phyloP scores from a whole-genome alignment of 2,888 invertebrate genomes.

The Rotaria socialis region DNA sequence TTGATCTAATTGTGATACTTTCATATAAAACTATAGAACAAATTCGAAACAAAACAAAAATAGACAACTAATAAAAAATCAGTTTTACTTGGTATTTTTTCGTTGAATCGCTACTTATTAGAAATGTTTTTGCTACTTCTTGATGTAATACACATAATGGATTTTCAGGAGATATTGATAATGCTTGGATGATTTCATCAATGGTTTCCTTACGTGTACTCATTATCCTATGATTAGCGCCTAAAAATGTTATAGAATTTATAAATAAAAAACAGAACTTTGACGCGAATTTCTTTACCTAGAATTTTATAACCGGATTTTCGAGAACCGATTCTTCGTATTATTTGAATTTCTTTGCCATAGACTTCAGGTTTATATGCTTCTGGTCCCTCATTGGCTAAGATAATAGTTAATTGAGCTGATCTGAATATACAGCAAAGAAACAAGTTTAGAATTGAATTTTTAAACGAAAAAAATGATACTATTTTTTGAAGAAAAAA shows the following conservation, averaged over 20 bases:
- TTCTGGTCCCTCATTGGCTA: slow-evolving; percentile 68
- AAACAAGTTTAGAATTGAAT: too few species aligned
- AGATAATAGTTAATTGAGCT: slow-evolving; percentile 55
- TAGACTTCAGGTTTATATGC: slow-evolving; percentile 68
- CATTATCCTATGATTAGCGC: background rate
- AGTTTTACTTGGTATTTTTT: slow-evolving; percentile 36
- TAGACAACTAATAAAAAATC: background rate
- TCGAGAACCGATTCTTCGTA: slow-evolving; percentile 54
- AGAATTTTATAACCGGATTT: background rate
- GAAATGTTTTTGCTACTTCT: slow-evolving; percentile 80
- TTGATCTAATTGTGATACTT: slow-evolving; percentile 45
- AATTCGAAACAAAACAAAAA: background rate
- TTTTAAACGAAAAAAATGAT: too few species aligned
- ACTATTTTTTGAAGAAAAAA: too few species aligned
- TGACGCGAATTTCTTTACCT: slow-evolving; percentile 42
- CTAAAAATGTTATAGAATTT: background rate
- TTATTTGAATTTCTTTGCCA: slow-evolving; percentile 61
- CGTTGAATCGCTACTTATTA: slow-evolving; percentile 37
- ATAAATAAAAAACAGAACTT: background rate
- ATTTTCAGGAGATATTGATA: slow-evolving; percentile 66
- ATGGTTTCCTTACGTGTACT: background rate
- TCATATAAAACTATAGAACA: slow-evolving; percentile 37
- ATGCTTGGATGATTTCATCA: background rate
- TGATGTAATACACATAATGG: slow-evolving; percentile 89
- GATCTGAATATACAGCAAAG: slow-evolving; percentile 49